phyloP scores from a whole-genome alignment of 2,797 vertebrate genomes.

The Paguma larvata region DNA sequence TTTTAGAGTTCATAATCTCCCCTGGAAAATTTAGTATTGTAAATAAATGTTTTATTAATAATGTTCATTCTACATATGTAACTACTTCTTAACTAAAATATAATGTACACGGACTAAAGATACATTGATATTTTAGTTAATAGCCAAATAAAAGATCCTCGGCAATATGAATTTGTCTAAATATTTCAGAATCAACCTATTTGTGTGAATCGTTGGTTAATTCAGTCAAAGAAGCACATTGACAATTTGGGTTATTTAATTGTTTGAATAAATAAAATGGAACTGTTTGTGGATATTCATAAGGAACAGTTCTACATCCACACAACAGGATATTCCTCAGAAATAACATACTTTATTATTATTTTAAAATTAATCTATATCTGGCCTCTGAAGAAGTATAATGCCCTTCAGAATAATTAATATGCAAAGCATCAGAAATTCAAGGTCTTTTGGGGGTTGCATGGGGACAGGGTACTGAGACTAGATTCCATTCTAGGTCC shows the following conservation, averaged over 20 bases:
- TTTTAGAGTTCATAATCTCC: not conserved
- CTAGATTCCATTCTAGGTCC: not conserved
- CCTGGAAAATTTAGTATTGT: not conserved
- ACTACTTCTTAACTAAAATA: not conserved
- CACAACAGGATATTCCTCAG: not conserved
- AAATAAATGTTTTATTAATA: not conserved
- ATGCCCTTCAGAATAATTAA: not conserved
- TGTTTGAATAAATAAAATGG: not conserved
- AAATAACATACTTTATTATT: not conserved
- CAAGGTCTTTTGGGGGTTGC: not conserved
- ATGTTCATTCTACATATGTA: not conserved
- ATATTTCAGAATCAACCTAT: not conserved
- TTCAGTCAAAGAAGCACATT: not conserved
- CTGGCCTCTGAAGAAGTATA: not conserved
- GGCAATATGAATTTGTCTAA: not conserved
- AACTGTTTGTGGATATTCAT: not conserved
- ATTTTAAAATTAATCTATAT: not conserved
- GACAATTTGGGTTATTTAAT: not conserved
- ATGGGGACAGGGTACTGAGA: not conserved
- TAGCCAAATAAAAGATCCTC: not conserved
- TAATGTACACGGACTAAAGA: not conserved
- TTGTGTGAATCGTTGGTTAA: not conserved
- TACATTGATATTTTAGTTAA: not conserved
- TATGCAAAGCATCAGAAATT: not conserved
- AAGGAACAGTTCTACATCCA: not conserved